A percentile compares a stretch with the other conserved stretches of the same genome.
Evolutionary conservation across 2,797 vertebrate genomes (phyloP).

Genomic region (Oceanodroma leucorhoa): DNA sequence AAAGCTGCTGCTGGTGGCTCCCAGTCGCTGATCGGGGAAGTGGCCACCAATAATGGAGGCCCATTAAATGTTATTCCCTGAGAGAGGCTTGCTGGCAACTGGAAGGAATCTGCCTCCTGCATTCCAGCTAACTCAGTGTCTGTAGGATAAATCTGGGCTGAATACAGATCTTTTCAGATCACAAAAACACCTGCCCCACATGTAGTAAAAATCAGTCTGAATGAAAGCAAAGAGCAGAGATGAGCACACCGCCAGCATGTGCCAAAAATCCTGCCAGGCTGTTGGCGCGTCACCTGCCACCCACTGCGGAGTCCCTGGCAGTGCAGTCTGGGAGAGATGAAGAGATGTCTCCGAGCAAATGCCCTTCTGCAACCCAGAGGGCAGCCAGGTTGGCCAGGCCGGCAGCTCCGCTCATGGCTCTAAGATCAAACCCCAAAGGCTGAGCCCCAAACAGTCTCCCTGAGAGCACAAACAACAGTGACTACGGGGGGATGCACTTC

Average conservation of each 20-base stretch:
- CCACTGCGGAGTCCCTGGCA: neutral
- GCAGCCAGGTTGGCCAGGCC: neutral
- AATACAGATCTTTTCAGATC: neutral
- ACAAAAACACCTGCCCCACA: neutral
- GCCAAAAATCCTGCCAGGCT: neutral
- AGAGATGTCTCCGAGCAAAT: neutral
- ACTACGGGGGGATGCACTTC: neutral
- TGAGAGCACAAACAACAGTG: neutral
- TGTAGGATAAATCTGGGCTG: neutral
- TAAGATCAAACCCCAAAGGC: neutral
- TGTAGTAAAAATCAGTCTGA: neutral
- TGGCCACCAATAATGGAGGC: neutral
- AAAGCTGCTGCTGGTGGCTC: neutral
- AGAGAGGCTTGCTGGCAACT: neutral
- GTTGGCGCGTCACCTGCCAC: neutral
- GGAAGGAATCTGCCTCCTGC: neutral
- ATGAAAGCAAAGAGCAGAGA: neutral
- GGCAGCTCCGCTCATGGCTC: neutral
- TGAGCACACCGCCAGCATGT: neutral
- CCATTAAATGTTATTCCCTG: neutral
- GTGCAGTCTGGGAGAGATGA: neutral
- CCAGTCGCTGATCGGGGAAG: neutral
- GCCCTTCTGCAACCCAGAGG: neutral
- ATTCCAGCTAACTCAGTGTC: neutral
- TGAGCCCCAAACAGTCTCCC: neutral